A percentile compares a stretch with the other conserved stretches of the same genome.
Evolutionary conservation across 2,888 invertebrate genomes (phyloP).

Genomic region (Cyclophora albipunctata): DNA sequence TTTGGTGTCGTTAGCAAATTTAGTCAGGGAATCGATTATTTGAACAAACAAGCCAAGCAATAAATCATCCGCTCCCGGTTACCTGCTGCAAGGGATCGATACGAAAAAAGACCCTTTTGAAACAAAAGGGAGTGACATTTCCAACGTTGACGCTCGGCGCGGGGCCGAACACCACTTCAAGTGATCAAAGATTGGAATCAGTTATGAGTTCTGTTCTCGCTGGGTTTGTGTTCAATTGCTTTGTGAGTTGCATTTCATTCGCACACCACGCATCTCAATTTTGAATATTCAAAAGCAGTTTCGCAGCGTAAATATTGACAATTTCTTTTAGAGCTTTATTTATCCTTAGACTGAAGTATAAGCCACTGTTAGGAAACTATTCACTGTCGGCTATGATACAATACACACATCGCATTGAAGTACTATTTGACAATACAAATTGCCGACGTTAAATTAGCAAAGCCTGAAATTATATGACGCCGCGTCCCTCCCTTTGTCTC

Average conservation of each 20-base stretch:
- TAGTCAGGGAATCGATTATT: conserved; percentile 64
- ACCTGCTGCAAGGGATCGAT: conserved; percentile 69
- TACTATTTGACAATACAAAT: conserved; percentile 6
- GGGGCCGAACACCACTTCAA: conserved; percentile 22
- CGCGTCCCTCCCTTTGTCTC: conserved; percentile 25
- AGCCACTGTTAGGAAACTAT: too few relatives aligned
- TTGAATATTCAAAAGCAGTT: too few relatives aligned
- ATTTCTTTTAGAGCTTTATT: too few relatives aligned
- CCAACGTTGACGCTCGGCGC: conserved; percentile 31
- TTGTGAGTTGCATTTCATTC: too few relatives aligned
- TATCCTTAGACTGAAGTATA: too few relatives aligned
- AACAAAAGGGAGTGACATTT: conserved; percentile 67
- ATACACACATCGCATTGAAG: too few relatives aligned
- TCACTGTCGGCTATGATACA: too few relatives aligned
- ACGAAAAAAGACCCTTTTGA: conserved; percentile 56
- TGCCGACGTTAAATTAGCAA: conserved; percentile 24
- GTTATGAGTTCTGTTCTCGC: conserved; percentile 13
- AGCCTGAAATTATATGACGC: conserved; percentile 24
- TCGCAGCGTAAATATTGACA: too few relatives aligned
- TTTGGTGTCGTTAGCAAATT: conserved; percentile 30
- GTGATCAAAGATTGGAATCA: conserved; percentile 26
- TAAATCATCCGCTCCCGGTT: conserved; percentile 71
- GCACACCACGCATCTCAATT: too few relatives aligned
- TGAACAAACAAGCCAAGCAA: conserved; percentile 68
- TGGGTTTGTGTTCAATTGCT: not conserved